Base-by-base conservation (phyloP, 2,113 vertebrate species). In the Oncorhynchus kisutch region DNA sequence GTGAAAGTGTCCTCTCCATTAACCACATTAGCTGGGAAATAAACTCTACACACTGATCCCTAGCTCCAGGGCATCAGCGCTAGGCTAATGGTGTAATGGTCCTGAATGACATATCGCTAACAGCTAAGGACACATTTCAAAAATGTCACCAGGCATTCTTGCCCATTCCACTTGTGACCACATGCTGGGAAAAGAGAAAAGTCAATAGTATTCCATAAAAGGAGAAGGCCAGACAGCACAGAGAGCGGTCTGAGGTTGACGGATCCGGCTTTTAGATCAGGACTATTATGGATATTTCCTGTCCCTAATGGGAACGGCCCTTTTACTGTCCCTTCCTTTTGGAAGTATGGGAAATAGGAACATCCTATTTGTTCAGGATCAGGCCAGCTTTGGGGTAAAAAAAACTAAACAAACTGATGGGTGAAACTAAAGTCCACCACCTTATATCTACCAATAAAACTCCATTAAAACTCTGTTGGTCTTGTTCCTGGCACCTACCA, bases 11-110 rank as follows among this genome's bases (percentile, higher is more conserved):
- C 18, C 59, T 62, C 20, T 22, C 59, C 20, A 22, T 62, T 9
- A 22, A 62, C 59, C 7, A 62, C 20, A n/a, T 62, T 73, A 84
- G 85, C 81, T 83, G 81, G 77, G 73, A 79, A 84, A 67, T 24
- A 78, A 67, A 31, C 14, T 20, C 84, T 77, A 83, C 65, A 86
- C 78, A 83, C 72, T 91, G 88, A 93, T 89, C 90, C 82, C 79
- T 76, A 83, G 77, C 81, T 84, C 70, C 77, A 29, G 45, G 84
- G 74, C 76, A 74, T 77, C 73, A 68, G 74, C 25, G 71, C 64
- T 70, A 73, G 73, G 78, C 65, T 86, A 91, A 92, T 86, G 89
- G 88, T 78, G 34, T 62, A 80, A 78, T 64, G 68, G 70, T 64
- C 67, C 74, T 78, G 73, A 88, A 72, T 84, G 78, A 86, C 74